Conservation (phyloP, 2,113 vertebrate genomes). For the Callopanchax toddi region DNA sequence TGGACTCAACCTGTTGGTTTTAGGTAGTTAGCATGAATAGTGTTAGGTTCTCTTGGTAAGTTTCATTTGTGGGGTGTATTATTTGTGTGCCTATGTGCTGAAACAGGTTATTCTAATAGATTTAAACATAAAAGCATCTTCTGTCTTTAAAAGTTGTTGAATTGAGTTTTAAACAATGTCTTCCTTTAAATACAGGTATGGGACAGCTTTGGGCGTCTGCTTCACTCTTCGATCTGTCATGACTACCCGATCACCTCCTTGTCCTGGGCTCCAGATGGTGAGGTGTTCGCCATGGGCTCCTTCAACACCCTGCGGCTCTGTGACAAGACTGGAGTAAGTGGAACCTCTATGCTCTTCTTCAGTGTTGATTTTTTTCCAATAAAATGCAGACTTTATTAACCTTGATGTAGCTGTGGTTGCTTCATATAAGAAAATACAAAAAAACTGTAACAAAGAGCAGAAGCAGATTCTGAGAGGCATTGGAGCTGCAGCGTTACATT, state of each 20-base stretch:
- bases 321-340: slow-evolving; percentile 95
- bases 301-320: slow-evolving; percentile 94
- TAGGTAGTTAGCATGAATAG: too few relatives aligned
- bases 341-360: not conserved
- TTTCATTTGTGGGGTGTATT: too few relatives aligned
- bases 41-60: too few relatives aligned
- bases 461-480: not conserved
- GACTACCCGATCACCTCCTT: slow-evolving; percentile 92
- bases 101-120: too few relatives aligned
- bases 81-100: too few relatives aligned
- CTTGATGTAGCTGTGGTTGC: not conserved
- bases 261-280: slow-evolving; percentile 92
- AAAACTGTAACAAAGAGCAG: not conserved
- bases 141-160: not conserved
- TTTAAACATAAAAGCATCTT: too few relatives aligned
- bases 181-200: slow-evolving; percentile 83
- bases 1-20: too few relatives aligned
- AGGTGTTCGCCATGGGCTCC: slow-evolving; percentile 94
- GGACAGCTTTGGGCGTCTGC: slow-evolving; percentile 90
- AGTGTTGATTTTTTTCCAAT: not conserved
- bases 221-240: slow-evolving; percentile 86
- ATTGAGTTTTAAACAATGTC: not conserved
- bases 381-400: not conserved
- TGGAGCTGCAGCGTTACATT: not conserved
- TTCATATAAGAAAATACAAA: not conserved